Conservation (phyloP, 2,888 invertebrate species). For the Sesia bembeciformis region DNA sequence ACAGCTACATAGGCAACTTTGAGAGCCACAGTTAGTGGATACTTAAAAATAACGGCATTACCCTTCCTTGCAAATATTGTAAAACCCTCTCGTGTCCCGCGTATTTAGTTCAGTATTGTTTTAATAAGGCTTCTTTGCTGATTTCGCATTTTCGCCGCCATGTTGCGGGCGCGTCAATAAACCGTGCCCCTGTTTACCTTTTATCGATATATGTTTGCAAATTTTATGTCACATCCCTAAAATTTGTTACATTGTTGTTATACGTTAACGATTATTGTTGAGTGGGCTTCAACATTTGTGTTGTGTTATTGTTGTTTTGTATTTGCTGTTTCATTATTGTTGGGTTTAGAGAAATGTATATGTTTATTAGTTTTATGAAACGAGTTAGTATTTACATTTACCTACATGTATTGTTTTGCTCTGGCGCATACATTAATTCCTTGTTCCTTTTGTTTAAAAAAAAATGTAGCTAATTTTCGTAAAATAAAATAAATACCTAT, state of each 20-base stretch:
- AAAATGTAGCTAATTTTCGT: too few species aligned
- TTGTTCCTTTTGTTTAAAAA: too few species aligned
- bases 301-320: slow-evolving; percentile 10
- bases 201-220: slow-evolving; percentile 48
- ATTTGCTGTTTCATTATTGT: background rate
- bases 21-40: slow-evolving; percentile 47
- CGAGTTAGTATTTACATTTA: too few species aligned
- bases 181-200: slow-evolving; percentile 36
- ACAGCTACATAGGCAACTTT: slow-evolving; percentile 30
- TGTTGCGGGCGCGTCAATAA: slow-evolving; percentile 32
- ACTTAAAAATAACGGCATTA: slow-evolving; percentile 73
- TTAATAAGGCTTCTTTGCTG: slow-evolving; percentile 54
- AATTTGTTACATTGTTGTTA: slow-evolving; percentile 27
- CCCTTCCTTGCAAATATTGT: slow-evolving; percentile 65
- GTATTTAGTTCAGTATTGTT: slow-evolving; percentile 31
- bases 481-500: too few species aligned
- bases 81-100: slow-evolving; percentile 34
- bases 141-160: slow-evolving; percentile 25
- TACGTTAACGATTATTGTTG: slow-evolving; percentile 43
- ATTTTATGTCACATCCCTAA: slow-evolving; percentile 42
- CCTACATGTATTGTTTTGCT: too few species aligned
- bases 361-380: too few species aligned
- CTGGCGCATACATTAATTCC: too few species aligned
- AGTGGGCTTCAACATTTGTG: slow-evolving; percentile 35
- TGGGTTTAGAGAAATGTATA: background rate